These are phyloP conservation scores for Microtus ochrogaster DNA, from an alignment of 2,113 vertebrate species.

Conservation along the genomic window DNA sequence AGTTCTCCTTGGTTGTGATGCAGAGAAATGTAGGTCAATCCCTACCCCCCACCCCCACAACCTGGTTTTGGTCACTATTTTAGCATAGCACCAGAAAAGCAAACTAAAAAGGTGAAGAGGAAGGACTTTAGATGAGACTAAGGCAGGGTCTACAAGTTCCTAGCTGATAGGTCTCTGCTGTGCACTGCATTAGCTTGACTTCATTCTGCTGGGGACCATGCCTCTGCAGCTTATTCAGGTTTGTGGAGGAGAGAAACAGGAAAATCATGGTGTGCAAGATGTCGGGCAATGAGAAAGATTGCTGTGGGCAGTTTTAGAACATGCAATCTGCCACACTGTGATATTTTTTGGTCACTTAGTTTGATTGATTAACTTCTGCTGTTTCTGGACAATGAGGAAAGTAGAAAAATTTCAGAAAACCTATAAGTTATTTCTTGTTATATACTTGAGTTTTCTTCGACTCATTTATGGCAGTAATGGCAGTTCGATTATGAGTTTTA, in stretches of 20 bases:
- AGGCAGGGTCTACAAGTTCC: neutral
- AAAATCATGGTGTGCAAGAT: neutral
- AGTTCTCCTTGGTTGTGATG: neutral
- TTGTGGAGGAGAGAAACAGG: neutral
- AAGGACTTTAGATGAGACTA: neutral
- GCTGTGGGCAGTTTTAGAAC: neutral
- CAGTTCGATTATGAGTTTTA: conserved; percentile 48
- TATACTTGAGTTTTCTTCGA: conserved; percentile 1
- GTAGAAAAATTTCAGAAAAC: conserved; percentile 31
- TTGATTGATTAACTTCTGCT: conserved; percentile 61
- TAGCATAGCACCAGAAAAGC: neutral
- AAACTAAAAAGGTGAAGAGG: neutral
- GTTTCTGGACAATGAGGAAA: conserved; percentile 19
- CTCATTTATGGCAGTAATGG: conserved; percentile 30
- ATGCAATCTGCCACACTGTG: neutral
- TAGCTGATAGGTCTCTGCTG: neutral
- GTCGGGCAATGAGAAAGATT: neutral
- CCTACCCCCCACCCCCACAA: too few species aligned
- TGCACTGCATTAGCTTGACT: neutral
- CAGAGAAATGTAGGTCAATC: neutral
- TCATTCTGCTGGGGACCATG: neutral
- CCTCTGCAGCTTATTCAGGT: neutral
- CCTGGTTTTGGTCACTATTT: neutral
- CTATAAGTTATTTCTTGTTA: conserved; percentile 44
- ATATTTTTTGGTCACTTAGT: conserved; percentile 15